Conservation (phyloP, 1,140 invertebrate genomes). For the Drosophila athabasca region DNA sequence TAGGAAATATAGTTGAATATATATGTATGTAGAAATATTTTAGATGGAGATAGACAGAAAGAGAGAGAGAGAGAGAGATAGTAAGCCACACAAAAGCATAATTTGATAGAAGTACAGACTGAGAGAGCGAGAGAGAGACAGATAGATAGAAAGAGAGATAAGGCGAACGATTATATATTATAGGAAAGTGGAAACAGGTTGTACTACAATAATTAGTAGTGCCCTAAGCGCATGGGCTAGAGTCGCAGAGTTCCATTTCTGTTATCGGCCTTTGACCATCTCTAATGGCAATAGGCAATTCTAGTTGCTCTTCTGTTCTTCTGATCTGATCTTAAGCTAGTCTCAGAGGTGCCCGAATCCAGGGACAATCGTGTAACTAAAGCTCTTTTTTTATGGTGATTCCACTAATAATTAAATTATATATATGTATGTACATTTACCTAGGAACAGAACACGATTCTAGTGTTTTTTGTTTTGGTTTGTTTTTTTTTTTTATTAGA, state of each 20-base stretch:
- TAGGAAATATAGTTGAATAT: slow-evolving; percentile 6
- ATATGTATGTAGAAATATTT: slow-evolving; percentile 18
- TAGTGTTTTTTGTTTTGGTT: slow-evolving; percentile 14
- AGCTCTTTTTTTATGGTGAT: slow-evolving; percentile 17
- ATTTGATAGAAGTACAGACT: slow-evolving; percentile 9
- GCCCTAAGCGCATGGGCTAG: no score
- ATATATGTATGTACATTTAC: slow-evolving; percentile 34
- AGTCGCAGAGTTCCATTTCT: no score
- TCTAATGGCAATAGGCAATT: no score
- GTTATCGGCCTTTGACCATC: no score
- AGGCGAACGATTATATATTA: no score
- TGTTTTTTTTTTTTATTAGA: slow-evolving; percentile 20
- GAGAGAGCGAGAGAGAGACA: no score
- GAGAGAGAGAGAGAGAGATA: neutral
- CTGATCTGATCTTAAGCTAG: neutral
- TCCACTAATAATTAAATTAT: slow-evolving; percentile 7
- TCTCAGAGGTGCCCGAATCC: slow-evolving; percentile 8
- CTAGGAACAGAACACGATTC: slow-evolving; percentile 24
- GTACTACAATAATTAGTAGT: no score
- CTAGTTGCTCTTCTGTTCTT: no score
- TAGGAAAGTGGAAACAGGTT: no score
- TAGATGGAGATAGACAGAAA: slow-evolving; percentile 7
- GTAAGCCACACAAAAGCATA: slow-evolving; percentile 46
- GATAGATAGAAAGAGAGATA: no score
- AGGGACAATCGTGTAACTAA: slow-evolving; percentile 21